phyloP scores from a whole-genome alignment of 2,113 vertebrate genomes.

The Phaetusa simplex region DNA sequence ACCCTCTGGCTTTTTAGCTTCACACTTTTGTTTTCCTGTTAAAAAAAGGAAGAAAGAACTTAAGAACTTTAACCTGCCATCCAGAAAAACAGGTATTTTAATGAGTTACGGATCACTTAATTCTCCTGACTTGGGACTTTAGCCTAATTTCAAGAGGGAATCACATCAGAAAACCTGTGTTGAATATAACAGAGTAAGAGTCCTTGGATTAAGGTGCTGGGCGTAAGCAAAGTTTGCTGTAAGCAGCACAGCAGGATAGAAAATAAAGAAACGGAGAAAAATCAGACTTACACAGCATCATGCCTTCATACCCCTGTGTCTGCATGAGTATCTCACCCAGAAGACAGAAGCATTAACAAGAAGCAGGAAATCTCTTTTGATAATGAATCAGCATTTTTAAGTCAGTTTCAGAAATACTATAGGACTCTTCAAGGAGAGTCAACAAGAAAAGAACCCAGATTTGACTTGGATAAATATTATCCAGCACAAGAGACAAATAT shows the following conservation, averaged over 20 bases:
- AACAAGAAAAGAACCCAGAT: background rate
- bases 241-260: background rate
- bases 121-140: background rate
- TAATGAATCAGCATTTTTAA: background rate
- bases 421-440: background rate
- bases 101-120: background rate
- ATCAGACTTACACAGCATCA: background rate
- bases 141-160: background rate
- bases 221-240: background rate
- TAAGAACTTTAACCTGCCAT: background rate
- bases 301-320: background rate
- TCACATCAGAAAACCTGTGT: background rate
- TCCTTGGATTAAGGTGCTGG: background rate
- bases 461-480: background rate
- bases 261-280: background rate
- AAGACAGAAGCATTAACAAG: constrained; percentile 15
- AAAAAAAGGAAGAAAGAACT: background rate
- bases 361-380: constrained; percentile 14
- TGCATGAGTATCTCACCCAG: background rate
- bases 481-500: background rate
- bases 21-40: background rate
- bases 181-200: background rate
- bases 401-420: background rate
- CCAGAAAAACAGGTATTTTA: background rate
- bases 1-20: background rate